Conservation (phyloP, 2,888 invertebrate genomes). For the Meloe dianella region DNA sequence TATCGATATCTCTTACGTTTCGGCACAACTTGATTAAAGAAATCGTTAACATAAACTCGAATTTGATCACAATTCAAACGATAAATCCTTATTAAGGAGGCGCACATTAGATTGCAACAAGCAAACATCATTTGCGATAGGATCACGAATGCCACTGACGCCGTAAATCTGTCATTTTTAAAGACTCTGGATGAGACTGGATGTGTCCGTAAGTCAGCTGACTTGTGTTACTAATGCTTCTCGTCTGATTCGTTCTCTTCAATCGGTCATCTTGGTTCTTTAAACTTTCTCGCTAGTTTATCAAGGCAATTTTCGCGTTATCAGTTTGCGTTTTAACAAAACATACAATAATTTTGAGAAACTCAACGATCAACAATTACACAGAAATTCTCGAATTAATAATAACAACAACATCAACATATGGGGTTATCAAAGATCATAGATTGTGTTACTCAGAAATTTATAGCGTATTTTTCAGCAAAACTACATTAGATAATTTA, state of each 20-base stretch:
- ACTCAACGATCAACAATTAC: not conserved
- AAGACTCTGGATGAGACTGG: too few relatives aligned
- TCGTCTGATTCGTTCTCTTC: too few relatives aligned
- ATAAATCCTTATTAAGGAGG: slow-evolving; percentile 30
- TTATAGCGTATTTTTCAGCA: not conserved
- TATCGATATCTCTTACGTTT: slow-evolving; percentile 37
- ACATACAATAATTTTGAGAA: slow-evolving; percentile 4
- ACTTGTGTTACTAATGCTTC: too few relatives aligned
- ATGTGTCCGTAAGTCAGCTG: too few relatives aligned
- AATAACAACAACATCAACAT: not conserved
- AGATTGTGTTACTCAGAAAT: not conserved
- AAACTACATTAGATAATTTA: not conserved
- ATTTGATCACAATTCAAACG: slow-evolving; percentile 34
- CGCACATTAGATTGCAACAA: too few relatives aligned
- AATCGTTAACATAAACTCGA: slow-evolving; percentile 42
- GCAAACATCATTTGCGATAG: too few relatives aligned
- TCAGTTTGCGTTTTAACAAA: too few relatives aligned
- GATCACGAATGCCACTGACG: too few relatives aligned
- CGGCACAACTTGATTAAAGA: slow-evolving; percentile 42
- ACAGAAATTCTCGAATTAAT: not conserved
- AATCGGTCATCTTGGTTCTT: too few relatives aligned
- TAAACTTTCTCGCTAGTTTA: not conserved
- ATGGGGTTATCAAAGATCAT: slow-evolving; percentile 2
- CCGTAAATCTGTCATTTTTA: too few relatives aligned
- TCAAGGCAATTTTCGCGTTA: not conserved